Percentiles rank a stretch among this genome's conserved stretches.
Evolutionary conservation across 2,113 vertebrate species (phyloP).

Genomic region (Camelus dromedarius): DNA sequence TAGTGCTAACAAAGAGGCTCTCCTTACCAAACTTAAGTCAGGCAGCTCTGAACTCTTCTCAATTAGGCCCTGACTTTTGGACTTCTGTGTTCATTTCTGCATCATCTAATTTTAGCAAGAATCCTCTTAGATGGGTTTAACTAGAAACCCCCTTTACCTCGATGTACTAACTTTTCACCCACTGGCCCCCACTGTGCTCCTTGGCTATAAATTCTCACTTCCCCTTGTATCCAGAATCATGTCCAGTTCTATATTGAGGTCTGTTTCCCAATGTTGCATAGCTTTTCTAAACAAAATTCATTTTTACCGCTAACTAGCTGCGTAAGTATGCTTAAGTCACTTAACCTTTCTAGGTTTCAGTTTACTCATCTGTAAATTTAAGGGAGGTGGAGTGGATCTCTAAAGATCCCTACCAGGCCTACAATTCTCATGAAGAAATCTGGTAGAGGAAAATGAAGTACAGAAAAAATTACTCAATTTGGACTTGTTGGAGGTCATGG

Average conservation of each 20-base stretch:
- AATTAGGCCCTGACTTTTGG: not conserved
- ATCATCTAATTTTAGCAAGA: not conserved
- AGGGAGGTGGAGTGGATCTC: not conserved
- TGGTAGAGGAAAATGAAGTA: not conserved
- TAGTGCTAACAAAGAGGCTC: not conserved
- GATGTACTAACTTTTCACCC: not conserved
- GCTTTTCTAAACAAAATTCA: not conserved
- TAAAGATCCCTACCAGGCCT: not conserved
- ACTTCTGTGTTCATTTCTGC: not conserved
- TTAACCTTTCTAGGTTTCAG: not conserved
- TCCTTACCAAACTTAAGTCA: not conserved
- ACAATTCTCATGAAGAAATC: slow-evolving; percentile 21
- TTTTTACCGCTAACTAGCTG: not conserved
- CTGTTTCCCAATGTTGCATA: not conserved
- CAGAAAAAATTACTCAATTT: not conserved
- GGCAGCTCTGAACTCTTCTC: not conserved
- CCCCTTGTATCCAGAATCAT: not conserved
- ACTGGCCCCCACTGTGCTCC: not conserved
- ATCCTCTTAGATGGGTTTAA: not conserved
- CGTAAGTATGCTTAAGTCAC: not conserved
- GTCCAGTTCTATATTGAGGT: not conserved
- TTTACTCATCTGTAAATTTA: not conserved
- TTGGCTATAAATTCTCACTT: not conserved
- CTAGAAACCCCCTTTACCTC: not conserved
- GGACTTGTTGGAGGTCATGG: not conserved